Evolutionary conservation across 2,888 invertebrate genomes (phyloP), one percentile per base, ranked within the genome.

Genomic region (Sarcophaga carnaria): DNA sequence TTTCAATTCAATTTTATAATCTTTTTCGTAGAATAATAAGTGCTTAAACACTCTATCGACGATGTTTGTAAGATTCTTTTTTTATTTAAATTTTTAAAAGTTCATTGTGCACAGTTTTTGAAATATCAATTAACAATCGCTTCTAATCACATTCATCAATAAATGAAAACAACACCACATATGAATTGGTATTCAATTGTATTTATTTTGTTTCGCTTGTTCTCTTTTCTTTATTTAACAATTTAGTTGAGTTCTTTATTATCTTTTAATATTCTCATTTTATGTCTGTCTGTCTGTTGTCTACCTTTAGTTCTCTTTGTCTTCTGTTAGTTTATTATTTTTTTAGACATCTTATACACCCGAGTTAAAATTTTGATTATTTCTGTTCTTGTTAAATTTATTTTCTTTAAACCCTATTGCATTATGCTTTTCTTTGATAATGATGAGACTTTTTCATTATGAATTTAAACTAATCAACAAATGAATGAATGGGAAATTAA

Each of bases 401-500:
- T 67, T n/a, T 12, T 69, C 59, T 74, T 77, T 75, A 80, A 72
- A 20, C 66, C 85, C 85, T 83, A 71, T 66, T 83, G 85, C 82
- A 76, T 80, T 86, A 74, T 83, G 87, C 85, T 85, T 80, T 79
- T 85, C 84, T 66, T 85, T 75, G 60, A 85, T 76, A 4, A 80
- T 54, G 25, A 70, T 66, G 25, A 74, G 63, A n/a, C 45, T n/a
- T 27, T 60, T 12, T 20, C 22, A 49, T 37, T 37, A 37, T 37
- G 37, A 37, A 37, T 37, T 37, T 8, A 37, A 37, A 37, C 37
- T 37, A 54, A 63, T 8, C 37, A 60, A 74, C 11, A 45, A 49
- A 70, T 22, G 17, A 47, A 64, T 67, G 49, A 63, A 66, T 80
- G 6, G 27, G 1, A 71, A 59, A 78, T 71, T 81, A 62, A 69